A percentile compares a stretch with the other conserved stretches of the same genome.
Evolutionary conservation across 1,140 invertebrate species (phyloP).

Genomic region (Andricus grossulariae): DNA sequence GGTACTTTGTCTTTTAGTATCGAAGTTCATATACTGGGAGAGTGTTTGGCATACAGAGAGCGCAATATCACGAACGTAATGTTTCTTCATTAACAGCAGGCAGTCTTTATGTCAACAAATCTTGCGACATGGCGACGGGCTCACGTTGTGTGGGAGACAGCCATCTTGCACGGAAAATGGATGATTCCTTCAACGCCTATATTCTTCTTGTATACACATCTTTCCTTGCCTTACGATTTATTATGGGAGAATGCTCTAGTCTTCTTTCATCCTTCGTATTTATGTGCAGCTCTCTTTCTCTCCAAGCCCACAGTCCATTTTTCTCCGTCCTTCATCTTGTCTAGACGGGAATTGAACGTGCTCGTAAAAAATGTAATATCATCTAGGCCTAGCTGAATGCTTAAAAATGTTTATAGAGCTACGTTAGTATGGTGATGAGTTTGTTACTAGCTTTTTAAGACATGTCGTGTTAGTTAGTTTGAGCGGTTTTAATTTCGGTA

Average conservation of each 20-base stretch:
- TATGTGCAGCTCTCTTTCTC: slow-evolving; percentile 7
- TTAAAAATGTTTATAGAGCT: not conserved
- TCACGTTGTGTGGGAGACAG: slow-evolving; percentile 35
- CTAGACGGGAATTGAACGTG: slow-evolving; percentile 48
- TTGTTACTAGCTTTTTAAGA: not conserved
- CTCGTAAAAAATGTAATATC: slow-evolving; percentile 4
- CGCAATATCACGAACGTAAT: slow-evolving; percentile 68
- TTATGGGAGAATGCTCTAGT: slow-evolving; percentile 52
- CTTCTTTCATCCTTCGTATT: slow-evolving; percentile 41
- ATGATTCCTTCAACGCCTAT: slow-evolving; percentile 47
- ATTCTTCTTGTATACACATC: slow-evolving; percentile 40
- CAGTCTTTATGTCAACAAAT: slow-evolving; percentile 71
- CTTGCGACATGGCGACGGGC: slow-evolving; percentile 47
- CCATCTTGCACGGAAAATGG: slow-evolving; percentile 50
- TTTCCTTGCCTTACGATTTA: slow-evolving; percentile 47
- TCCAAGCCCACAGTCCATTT: not conserved
- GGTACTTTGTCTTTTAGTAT: slow-evolving; percentile 15
- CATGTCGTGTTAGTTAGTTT: not conserved
- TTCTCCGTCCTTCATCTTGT: not conserved
- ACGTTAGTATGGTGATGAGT: not conserved
- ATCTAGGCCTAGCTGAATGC: not conserved
- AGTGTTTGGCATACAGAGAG: slow-evolving; percentile 37
- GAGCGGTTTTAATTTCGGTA: slow-evolving; percentile 22
- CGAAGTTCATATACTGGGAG: not conserved
- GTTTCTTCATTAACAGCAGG: slow-evolving; percentile 70